Evolutionary conservation across 1,140 invertebrate genomes (phyloP), one percentile per base, ranked within the genome.

Genomic region (Yoshiicerus persimilis): DNA sequence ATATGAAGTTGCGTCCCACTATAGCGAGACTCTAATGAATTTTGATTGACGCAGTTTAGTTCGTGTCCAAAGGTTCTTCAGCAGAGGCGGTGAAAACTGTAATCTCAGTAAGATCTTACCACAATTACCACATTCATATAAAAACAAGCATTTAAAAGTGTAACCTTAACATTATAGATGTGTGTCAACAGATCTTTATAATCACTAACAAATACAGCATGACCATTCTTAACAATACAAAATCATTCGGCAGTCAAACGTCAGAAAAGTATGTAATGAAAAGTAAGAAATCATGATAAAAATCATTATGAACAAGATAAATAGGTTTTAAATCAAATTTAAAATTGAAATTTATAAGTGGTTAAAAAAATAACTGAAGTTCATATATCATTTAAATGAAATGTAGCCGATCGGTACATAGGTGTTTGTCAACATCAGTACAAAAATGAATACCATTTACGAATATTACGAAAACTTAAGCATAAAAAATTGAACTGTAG

Each of bases 21-120:
- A 80, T 80, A 80, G 75, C 75, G 75, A 80, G 75, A 80, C 75
- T 70, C 64, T 80, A 80, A 30, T 34, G 32, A 80, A 80, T 80
- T 32, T 38, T 8, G n/a, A 80, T 34, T 36, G 62, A 66, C 3
- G 25, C 20, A 66, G n/a, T 9, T 23, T n/a, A 23, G 32, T 80
- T 77, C 4, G 47, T 0, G 47, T 56, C 75, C 75, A 80, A 80
- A n/a, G 11, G 11, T 23, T 80, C 75, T 36, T 32, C 75, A 80
- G 30, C 34, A n/a, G 75, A 16, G 34, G 16, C 30, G 32, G 20
- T 34, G 70, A 32, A 23, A 80, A n/a, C 75, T 80, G 75, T 80
- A 80, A 80, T 36, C 75, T 80, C 16, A 27, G 66, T 30, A 70
- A 70, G 25, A 70, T 70, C 23, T 66, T 70, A 27, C 25, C 66